Evolutionary conservation across 2,797 vertebrate species (phyloP), one percentile per base, ranked within the genome.

Genomic region (Lepilemur septentrionalis): DNA sequence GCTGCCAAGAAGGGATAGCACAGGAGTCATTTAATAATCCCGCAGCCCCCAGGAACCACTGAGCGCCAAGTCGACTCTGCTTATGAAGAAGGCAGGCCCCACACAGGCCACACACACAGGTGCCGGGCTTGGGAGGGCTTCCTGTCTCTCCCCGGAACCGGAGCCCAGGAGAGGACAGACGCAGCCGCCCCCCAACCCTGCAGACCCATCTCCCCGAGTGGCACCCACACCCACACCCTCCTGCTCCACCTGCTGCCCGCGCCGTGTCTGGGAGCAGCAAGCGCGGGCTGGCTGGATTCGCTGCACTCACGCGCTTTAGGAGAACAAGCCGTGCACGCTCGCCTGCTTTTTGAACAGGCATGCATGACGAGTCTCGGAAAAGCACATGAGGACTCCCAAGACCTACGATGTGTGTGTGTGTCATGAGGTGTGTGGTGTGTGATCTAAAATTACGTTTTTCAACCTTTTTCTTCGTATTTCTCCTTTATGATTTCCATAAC

Each of bases 261-360:
- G 1, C 59, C 0, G 13, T 4, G 7, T 15, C 30, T 11, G 35
- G 50, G 48, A 7, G 28, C n/a, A 13, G 63, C 70, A 22, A 1
- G 35, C 3, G 0, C 0, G 0, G 14, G 48, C 28, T 2, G 35
- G 52, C n/a, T 3, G 2, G 5, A 23, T 32, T 52, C 65, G 25
- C 7, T 0, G 69, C 7, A 20, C 12, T 32, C 2, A 2, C 9
- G 4, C 52, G 17, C 30, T 18, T 20, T 32, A 76, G 23, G 61
- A 87, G 15, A 55, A 46, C 41, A n/a, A 11, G 38, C 69, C 14
- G n/a, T 2, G 23, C 63, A 52, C 38, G 13, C 7, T 4, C 32
- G 1, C 13, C 7, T 9, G 65, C 41, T 72, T 30, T 59, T 20
- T 25, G 22, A 57, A 55, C 48, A 6, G 14, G 78, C 65, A n/a